These are phyloP conservation scores for Calidris pygmaea DNA, from an alignment of 2,113 vertebrate genomes.

Conservation along the genomic window DNA sequence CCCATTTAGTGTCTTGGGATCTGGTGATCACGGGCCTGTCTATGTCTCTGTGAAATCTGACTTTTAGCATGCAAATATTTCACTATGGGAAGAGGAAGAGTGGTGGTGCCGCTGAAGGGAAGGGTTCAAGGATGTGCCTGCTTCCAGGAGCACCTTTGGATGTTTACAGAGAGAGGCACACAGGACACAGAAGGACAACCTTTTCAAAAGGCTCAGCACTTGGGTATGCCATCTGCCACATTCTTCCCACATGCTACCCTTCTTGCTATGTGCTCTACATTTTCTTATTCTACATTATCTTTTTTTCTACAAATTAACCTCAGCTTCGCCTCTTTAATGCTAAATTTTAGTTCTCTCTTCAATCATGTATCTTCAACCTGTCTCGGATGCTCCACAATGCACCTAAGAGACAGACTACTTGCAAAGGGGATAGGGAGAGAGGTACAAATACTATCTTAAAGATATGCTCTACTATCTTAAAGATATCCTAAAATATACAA, in stretches of 20 bases:
- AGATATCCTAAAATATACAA: neutral
- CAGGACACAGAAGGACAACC: neutral
- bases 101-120: neutral
- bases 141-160: neutral
- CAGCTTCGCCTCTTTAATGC: neutral
- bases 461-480: neutral
- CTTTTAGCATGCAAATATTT: neutral
- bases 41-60: neutral
- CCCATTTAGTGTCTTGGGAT: neutral
- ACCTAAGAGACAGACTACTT: neutral
- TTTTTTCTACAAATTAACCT: neutral
- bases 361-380: accelerated
- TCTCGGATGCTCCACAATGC: neutral
- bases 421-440: neutral
- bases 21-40: accelerated
- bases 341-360: neutral
- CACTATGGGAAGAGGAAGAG: neutral
- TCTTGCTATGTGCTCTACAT: neutral
- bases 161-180: neutral
- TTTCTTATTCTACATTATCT: neutral
- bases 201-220: neutral
- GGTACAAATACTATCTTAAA: neutral
- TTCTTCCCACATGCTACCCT: neutral
- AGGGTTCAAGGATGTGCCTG: neutral
- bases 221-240: neutral